Evolutionary conservation across 2,888 invertebrate species (phyloP).

Genomic region (Poecilobothrus nobilitatus): DNA sequence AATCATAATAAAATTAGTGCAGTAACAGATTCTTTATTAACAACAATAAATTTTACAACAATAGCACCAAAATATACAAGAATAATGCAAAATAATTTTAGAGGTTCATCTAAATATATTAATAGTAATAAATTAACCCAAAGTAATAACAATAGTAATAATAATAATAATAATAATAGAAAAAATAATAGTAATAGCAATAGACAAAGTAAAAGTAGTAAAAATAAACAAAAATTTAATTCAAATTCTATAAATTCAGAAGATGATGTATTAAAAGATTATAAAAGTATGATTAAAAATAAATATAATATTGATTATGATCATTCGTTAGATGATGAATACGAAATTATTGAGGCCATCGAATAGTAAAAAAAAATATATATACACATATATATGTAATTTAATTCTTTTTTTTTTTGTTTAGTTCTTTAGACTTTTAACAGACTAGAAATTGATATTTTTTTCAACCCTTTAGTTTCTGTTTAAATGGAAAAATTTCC

Average conservation of each 20-base stretch:
- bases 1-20: not conserved
- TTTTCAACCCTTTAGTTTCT: too few relatives aligned
- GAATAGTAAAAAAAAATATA: constrained; percentile 30
- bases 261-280: constrained; percentile 34
- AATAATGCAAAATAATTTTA: constrained; percentile 41
- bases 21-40: not conserved
- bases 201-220: not conserved
- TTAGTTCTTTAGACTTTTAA: too few relatives aligned
- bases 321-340: constrained; percentile 43
- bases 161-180: not conserved
- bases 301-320: constrained; percentile 45
- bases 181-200: not conserved
- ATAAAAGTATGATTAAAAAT: constrained; percentile 43
- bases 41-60: not conserved
- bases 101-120: constrained; percentile 38
- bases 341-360: constrained; percentile 45
- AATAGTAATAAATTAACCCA: constrained; percentile 16
- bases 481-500: too few relatives aligned
- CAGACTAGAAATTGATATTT: too few relatives aligned
- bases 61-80: constrained; percentile 1
- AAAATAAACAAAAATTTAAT: not conserved
- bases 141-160: constrained; percentile 23
- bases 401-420: too few relatives aligned
- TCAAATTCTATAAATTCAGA: constrained; percentile 22
- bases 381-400: too few relatives aligned